Conservation (phyloP, 2,113 vertebrate genomes). For the Tragelaphus strepsiceros region DNA sequence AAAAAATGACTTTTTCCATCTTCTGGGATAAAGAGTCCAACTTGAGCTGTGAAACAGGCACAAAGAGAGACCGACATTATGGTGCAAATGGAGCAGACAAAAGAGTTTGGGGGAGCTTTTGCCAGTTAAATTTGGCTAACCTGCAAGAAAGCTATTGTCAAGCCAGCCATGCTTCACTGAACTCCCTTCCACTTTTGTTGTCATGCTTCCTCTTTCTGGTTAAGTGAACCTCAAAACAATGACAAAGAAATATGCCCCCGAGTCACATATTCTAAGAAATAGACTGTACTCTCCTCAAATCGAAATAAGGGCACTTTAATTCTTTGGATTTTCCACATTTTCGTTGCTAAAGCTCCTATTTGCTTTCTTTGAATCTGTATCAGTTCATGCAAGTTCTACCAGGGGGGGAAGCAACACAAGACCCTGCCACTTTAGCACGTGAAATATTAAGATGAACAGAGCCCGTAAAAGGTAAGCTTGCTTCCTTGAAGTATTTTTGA, state of each 20-base stretch:
- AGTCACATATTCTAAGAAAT: constrained; percentile 70
- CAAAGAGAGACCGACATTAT: constrained; percentile 53
- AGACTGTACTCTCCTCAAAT: constrained; percentile 59
- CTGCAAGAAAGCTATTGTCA: constrained; percentile 76
- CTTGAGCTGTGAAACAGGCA: constrained; percentile 58
- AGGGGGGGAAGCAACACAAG: constrained; percentile 52
- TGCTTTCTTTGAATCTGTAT: constrained; percentile 59
- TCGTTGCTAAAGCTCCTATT: constrained; percentile 57
- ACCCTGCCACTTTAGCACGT: constrained; percentile 45
- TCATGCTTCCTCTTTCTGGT: constrained; percentile 72
- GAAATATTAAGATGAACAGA: constrained; percentile 64
- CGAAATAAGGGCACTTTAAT: constrained; percentile 60
- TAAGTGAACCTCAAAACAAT: constrained; percentile 77
- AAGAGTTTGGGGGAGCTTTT: constrained; percentile 61
- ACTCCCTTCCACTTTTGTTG: constrained; percentile 62
- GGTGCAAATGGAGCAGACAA: constrained; percentile 65
- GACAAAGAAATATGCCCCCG: constrained; percentile 66
- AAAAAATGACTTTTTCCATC: constrained; percentile 73
- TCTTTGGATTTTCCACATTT: constrained; percentile 58
- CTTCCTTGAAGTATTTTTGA: constrained; percentile 56
- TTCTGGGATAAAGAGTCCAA: constrained; percentile 63
- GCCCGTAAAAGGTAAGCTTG: constrained; percentile 35
- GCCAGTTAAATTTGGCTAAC: constrained; percentile 70
- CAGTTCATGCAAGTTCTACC: neutral
- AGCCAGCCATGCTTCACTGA: constrained; percentile 68